A percentile compares a stretch with the other conserved stretches of the same genome.
These are phyloP conservation scores for Diarsia mendica DNA, from an alignment of 2,888 invertebrate species.

Conservation along the genomic window DNA sequence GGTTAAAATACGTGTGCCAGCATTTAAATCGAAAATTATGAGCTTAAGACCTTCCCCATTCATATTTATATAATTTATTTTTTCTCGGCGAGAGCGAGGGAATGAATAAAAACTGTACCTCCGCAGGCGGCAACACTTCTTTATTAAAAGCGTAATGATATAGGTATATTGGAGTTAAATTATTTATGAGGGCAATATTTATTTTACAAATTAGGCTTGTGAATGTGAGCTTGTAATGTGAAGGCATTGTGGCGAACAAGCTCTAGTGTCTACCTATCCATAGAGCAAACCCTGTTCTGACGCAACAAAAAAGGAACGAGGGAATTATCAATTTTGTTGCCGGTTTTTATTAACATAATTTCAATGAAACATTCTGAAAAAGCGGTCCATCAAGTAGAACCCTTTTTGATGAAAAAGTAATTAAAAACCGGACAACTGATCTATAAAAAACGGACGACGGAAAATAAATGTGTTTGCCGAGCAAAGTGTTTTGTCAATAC, in stretches of 20 bases:
- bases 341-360: conserved; percentile 41
- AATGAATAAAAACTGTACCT: conserved; percentile 62
- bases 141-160: conserved; percentile 64
- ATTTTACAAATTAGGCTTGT: conserved; percentile 58
- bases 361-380: conserved; percentile 30
- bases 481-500: conserved; percentile 54
- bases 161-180: conserved; percentile 55
- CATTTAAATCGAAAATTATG: conserved; percentile 66
- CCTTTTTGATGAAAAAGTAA: conserved; percentile 56
- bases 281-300: conserved; percentile 11
- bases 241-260: conserved; percentile 19
- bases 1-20: conserved; percentile 59
- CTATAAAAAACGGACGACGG: conserved; percentile 37
- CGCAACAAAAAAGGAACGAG: conserved; percentile 28
- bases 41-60: conserved; percentile 50
- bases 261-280: not conserved
- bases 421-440: conserved; percentile 44
- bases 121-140: conserved; percentile 63
- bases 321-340: conserved; percentile 39
- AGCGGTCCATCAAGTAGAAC: conserved; percentile 52
- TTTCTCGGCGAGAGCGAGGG: conserved; percentile 43
- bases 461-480: conserved; percentile 51
- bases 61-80: conserved; percentile 64
- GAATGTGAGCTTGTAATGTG: conserved; percentile 26
- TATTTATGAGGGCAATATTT: conserved; percentile 65